These are phyloP conservation scores for Notocelia uddmanniana DNA, from an alignment of 2,888 invertebrate species.

Conservation along the genomic window DNA sequence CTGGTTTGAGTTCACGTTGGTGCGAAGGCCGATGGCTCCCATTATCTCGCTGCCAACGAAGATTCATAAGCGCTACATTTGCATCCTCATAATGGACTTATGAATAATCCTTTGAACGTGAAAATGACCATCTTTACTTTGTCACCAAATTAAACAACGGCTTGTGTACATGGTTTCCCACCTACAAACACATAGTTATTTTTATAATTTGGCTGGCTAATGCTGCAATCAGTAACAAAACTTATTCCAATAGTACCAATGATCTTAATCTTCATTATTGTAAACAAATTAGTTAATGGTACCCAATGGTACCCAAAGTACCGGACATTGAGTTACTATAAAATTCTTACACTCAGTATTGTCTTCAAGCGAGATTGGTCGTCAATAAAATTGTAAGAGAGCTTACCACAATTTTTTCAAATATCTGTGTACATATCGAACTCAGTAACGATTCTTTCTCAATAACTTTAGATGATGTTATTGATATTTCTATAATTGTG, in stretches of 20 bases:
- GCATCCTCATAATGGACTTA: constrained; percentile 76
- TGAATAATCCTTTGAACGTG: constrained; percentile 72
- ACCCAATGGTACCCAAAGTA: no score
- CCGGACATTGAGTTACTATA: no score
- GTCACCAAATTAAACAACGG: constrained; percentile 35
- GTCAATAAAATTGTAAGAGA: no score
- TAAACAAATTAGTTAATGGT: no score
- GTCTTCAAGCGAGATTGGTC: no score
- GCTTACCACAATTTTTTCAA: no score
- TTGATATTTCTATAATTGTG: constrained; percentile 2
- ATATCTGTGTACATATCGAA: not conserved
- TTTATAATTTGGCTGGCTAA: no score
- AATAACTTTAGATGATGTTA: constrained; percentile 1
- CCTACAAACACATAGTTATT: not conserved
- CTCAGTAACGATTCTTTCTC: not conserved
- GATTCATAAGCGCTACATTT: constrained; percentile 70
- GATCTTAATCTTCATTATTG: no score
- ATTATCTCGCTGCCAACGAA: constrained; percentile 69
- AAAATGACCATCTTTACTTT: constrained; percentile 51
- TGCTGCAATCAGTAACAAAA: not conserved
- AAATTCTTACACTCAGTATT: no score
- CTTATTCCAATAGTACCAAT: not conserved
- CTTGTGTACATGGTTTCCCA: not conserved
- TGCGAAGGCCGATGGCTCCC: constrained; percentile 74
- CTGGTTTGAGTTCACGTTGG: constrained; percentile 63